Evolutionary conservation across 1,140 invertebrate genomes (phyloP), one percentile per base, ranked within the genome.

Genomic region (Procambarus clarkii): DNA sequence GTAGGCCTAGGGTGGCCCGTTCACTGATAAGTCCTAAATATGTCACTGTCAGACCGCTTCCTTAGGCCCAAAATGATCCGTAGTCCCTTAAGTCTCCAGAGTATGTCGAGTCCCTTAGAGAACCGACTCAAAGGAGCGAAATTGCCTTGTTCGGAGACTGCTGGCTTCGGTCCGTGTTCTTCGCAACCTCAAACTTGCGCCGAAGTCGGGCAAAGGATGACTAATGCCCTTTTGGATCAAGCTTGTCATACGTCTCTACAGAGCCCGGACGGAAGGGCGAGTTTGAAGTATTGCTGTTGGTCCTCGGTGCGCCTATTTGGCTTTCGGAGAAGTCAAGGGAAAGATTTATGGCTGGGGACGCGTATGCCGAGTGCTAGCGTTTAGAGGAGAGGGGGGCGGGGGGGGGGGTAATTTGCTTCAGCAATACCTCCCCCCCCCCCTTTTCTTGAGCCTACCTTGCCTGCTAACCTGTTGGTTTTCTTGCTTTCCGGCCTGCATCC

Each of bases 311-410:
- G 89, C 89, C 89, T 50, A 60, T 91, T 79, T 34, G 71, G 79
- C 71, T 85, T 82, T 50, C 45, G 71, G 71, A 69, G 89, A 91
- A 91, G 89, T 91, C 89, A 91, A 82, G 80, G 64, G 76, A 77
- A 54, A 91, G 89, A 91, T 91, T 91, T 91, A 91, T 91, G 82
- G 54, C 74, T 0, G 82, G 89, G 89, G 89, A 60, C 82, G 34
- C 34, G 89, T 91, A 91, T 91, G 89, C 89, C 89, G 89, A 91
- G 89, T 91, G 89, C 89, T 91, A 91, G 89, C 76, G 86, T 91
- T 91, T 91, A 91, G 82, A 80, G 82, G 83, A 91, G 83, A 82
- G 82, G n/a, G n/a, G n/a, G n/a, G 34, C 34, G 34, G 34, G 34
- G 34, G 34, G 34, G 34, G 34, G 34, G 34, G 86, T 91, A 91